phyloP scores from a whole-genome alignment of 2,113 vertebrate genomes.

The Uria lomvia region DNA sequence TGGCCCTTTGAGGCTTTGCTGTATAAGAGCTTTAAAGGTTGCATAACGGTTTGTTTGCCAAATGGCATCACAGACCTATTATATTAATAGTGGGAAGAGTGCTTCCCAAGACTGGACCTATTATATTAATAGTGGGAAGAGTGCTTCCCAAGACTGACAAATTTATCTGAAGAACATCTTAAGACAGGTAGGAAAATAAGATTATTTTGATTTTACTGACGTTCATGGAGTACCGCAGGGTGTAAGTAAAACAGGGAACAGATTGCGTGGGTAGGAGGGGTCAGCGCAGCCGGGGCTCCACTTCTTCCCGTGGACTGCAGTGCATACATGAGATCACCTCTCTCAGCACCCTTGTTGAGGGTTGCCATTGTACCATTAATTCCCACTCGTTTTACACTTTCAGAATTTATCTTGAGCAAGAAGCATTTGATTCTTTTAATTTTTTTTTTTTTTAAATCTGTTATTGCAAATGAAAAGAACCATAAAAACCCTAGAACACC shows the following conservation, averaged over 20 bases:
- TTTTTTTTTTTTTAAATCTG: neutral
- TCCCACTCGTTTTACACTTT: neutral
- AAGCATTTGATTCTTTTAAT: neutral
- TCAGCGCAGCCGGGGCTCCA: neutral
- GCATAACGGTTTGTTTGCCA: neutral
- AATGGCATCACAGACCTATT: neutral
- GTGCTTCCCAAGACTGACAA: neutral
- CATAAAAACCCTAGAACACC: neutral
- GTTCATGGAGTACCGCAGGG: accelerated
- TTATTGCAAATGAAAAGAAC: neutral
- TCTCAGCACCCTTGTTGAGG: neutral
- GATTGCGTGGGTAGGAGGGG: accelerated
- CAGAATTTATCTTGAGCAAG: neutral
- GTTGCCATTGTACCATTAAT: neutral
- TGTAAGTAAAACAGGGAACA: neutral
- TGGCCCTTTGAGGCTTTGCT: neutral
- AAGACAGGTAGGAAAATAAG: neutral
- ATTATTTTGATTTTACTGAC: neutral
- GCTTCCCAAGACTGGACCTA: neutral
- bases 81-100: neutral
- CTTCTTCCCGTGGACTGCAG: neutral
- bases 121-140: neutral
- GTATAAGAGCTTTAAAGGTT: neutral
- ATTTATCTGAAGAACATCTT: neutral
- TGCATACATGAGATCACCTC: accelerated